Evolutionary conservation across 2,888 invertebrate genomes (phyloP), one percentile per base, ranked within the genome.

Genomic region (Phyllotreta cruciferae): DNA sequence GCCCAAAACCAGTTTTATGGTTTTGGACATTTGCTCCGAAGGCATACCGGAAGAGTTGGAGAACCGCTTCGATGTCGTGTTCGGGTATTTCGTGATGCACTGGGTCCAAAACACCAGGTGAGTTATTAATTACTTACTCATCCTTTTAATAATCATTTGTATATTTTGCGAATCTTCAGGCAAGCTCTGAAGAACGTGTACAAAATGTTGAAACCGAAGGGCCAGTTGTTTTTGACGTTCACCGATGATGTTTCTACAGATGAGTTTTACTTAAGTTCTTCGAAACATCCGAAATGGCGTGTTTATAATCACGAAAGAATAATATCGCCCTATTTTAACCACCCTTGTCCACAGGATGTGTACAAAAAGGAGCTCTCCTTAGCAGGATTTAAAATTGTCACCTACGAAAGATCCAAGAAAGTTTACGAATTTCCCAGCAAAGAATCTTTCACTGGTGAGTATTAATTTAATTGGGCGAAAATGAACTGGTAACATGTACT

Each of bases 221-320:
- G 92, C 0, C 88, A 89, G 71, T 86, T 88, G 52, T 79, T 92
- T 11, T 76, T 92, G 1, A 84, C 87, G 11, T 91, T 92, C 73
- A 49, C 6, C 13, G 60, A 65, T 10, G 39, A 62, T 38, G 56
- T 39, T 2, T 63, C 64, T 6, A 34, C 35, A 1, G 62, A 66
- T 36, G 60, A 58, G 11, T 52, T 62, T 11, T 66, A 56, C 35
- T 52, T 53, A 41, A 36, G n/a, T 5, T 14, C 63, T 6, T 61
- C 57, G 4, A 45, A 55, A 50, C 53, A 63, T 35, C 56, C 63
- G 3, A 66, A 50, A 50, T 66, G 66, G 66, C 36, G 45, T 34
- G 45, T 55, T 47, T 66, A 66, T 49, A 56, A 61, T 3, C 61
- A 66, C n/a, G 49, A 60, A 13, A 42, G 41, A 39, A 37, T 56